A percentile compares a stretch with the other conserved stretches of the same genome.
Evolutionary conservation across 2,888 invertebrate genomes (phyloP).

Genomic region (Synanthedon tipuliformis): DNA sequence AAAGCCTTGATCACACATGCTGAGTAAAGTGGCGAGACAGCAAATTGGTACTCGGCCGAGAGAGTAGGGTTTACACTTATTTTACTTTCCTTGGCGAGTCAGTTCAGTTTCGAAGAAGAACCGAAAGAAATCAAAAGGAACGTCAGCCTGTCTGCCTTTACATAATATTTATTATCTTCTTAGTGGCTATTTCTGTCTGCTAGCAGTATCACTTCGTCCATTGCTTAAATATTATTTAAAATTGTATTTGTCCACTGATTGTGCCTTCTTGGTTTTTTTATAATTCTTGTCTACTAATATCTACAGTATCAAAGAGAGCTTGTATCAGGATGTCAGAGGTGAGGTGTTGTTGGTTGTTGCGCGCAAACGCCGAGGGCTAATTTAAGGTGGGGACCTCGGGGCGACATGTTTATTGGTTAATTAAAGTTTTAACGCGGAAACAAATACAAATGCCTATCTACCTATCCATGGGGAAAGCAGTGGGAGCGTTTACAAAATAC

Average conservation of each 20-base stretch:
- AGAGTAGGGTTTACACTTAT: no score
- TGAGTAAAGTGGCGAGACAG: no score
- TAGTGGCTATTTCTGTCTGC: no score
- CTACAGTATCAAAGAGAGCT: neutral
- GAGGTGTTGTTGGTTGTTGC: conserved; percentile 2
- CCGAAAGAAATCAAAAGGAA: no score
- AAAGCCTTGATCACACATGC: no score
- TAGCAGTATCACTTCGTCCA: no score
- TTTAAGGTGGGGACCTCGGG: conserved; percentile 48
- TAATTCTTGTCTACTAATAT: neutral
- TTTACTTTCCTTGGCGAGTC: no score
- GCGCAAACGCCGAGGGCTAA: conserved; percentile 29
- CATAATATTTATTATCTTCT: no score
- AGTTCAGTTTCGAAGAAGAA: no score
- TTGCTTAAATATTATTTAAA: neutral
- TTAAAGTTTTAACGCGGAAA: conserved; percentile 67
- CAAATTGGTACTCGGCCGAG: no score
- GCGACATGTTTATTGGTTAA: conserved; percentile 69
- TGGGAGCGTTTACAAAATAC: conserved; percentile 26
- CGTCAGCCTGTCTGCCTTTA: neutral
- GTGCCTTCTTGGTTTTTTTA: no score
- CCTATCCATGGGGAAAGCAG: conserved; percentile 19
- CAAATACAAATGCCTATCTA: conserved; percentile 20
- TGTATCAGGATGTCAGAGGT: neutral
- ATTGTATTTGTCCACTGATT: no score